phyloP scores from a whole-genome alignment of 2,797 vertebrate species.

The Protonibea diacanthus region DNA sequence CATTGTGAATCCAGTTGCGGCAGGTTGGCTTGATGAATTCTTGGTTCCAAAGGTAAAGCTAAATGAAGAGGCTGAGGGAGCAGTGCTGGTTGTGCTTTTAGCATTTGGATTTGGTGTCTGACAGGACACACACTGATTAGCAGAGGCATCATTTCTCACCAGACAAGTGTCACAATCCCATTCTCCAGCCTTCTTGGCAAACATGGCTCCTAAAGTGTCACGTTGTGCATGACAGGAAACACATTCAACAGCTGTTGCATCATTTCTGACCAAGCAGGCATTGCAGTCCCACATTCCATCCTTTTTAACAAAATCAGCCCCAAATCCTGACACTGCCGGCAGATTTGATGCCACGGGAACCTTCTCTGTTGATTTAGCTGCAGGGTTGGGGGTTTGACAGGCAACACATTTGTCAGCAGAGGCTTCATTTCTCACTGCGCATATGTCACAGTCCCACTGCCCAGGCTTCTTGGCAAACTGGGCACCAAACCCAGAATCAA shows the following conservation, averaged over 20 bases:
- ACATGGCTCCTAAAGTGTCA: slow-evolving; percentile 74
- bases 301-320: slow-evolving; percentile 67
- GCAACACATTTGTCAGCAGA: slow-evolving; percentile 82
- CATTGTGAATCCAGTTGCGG: slow-evolving; percentile 85
- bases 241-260: slow-evolving; percentile 60
- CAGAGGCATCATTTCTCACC: slow-evolving; percentile 85
- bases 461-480: slow-evolving; percentile 87
- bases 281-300: slow-evolving; percentile 71
- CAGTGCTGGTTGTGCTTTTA: slow-evolving; percentile 68
- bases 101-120: slow-evolving; percentile 84
- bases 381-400: slow-evolving; percentile 83
- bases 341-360: slow-evolving; percentile 30
- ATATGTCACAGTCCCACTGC: slow-evolving; percentile 88
- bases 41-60: slow-evolving; percentile 77
- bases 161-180: slow-evolving; percentile 92
- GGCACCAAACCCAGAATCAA: slow-evolving; percentile 81
- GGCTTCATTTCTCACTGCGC: slow-evolving; percentile 85
- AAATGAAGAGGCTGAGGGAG: slow-evolving; percentile 76
- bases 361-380: slow-evolving; percentile 60
- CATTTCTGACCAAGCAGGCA: slow-evolving; percentile 69
- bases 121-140: slow-evolving; percentile 88
- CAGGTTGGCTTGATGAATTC: slow-evolving; percentile 78
- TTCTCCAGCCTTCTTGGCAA: slow-evolving; percentile 88
- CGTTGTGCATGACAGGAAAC: slow-evolving; percentile 56
- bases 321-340: slow-evolving; percentile 65